A percentile compares a stretch with the other conserved stretches of the same genome.
These are phyloP conservation scores for Hemichromis elongatus DNA, from an alignment of 2,113 vertebrate species.

Conservation along the genomic window DNA sequence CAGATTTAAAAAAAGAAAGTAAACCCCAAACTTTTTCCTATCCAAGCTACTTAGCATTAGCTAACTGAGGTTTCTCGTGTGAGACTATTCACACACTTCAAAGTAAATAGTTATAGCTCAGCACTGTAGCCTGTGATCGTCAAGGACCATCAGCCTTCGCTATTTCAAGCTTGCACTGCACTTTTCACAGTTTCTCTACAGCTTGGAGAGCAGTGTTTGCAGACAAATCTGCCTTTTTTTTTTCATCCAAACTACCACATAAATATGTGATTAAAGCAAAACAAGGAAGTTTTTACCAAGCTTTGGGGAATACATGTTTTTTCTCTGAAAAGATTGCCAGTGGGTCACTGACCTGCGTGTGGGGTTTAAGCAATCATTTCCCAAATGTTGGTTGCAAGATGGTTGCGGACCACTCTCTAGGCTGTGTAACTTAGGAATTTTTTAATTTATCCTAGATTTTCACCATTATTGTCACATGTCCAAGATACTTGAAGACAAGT, in stretches of 20 bases:
- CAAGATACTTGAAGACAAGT: too few species aligned
- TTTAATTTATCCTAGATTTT: too few species aligned
- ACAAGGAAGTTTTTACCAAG: background rate
- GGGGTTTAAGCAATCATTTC: background rate
- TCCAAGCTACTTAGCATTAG: background rate
- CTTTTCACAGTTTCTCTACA: background rate
- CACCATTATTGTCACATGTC: too few species aligned
- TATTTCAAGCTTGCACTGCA: background rate
- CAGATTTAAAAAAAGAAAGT: background rate
- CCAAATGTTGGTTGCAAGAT: too few species aligned
- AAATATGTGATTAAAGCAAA: background rate
- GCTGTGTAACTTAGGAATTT: too few species aligned
- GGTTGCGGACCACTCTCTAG: too few species aligned
- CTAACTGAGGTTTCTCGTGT: background rate
- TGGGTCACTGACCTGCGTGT: too few species aligned
- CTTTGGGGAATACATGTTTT: background rate
- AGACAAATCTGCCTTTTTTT: background rate
- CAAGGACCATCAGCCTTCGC: too few species aligned
- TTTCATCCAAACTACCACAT: too few species aligned
- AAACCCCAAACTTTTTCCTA: background rate
- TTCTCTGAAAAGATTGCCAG: too few species aligned
- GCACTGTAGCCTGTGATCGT: background rate
- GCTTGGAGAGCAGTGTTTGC: background rate
- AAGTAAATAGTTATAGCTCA: background rate
- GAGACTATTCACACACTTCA: background rate